Percentiles rank a stretch among this genome's conserved stretches.
Evolutionary conservation across 2,888 invertebrate species (phyloP).

Genomic region (Rutpela maculata): DNA sequence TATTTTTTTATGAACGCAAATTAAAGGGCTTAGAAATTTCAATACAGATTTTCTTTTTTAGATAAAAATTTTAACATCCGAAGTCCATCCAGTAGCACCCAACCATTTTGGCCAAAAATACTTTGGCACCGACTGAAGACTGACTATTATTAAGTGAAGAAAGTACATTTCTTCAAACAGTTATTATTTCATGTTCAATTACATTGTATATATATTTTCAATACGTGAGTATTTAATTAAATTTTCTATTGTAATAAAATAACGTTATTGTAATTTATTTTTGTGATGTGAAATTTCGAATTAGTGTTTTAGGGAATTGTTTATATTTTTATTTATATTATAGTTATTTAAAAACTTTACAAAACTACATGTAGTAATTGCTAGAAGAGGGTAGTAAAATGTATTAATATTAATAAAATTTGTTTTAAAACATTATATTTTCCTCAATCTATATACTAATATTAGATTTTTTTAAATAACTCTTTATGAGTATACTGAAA

Average conservation of each 20-base stretch:
- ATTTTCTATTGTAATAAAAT: conserved; percentile 13
- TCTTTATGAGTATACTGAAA: too few relatives aligned
- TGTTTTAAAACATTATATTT: background rate
- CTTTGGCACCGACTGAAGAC: conserved; percentile 93
- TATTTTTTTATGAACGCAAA: too few relatives aligned
- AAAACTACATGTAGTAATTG: background rate
- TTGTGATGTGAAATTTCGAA: conserved; percentile 11
- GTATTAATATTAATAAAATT: too few relatives aligned
- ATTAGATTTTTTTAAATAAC: too few relatives aligned
- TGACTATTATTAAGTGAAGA: conserved; percentile 29
- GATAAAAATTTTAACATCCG: conserved; percentile 97
- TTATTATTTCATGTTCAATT: background rate
- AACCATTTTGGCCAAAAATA: conserved; percentile 99
- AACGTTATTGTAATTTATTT: conserved; percentile 7
- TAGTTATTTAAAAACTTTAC: conserved; percentile 2
- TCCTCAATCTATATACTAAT: background rate
- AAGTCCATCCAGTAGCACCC: conserved; percentile 95
- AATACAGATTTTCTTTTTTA: conserved; percentile 66
- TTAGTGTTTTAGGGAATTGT: background rate
- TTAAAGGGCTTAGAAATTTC: too few relatives aligned
- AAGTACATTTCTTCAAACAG: background rate
- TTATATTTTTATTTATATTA: background rate
- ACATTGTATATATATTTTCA: conserved; percentile 21
- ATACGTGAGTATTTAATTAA: background rate
- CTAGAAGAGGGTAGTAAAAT: background rate